A percentile compares a stretch with the other conserved stretches of the same genome.
These are phyloP conservation scores for Polypedilum pembai DNA, from an alignment of 1,140 invertebrate genomes.

Conservation along the genomic window DNA sequence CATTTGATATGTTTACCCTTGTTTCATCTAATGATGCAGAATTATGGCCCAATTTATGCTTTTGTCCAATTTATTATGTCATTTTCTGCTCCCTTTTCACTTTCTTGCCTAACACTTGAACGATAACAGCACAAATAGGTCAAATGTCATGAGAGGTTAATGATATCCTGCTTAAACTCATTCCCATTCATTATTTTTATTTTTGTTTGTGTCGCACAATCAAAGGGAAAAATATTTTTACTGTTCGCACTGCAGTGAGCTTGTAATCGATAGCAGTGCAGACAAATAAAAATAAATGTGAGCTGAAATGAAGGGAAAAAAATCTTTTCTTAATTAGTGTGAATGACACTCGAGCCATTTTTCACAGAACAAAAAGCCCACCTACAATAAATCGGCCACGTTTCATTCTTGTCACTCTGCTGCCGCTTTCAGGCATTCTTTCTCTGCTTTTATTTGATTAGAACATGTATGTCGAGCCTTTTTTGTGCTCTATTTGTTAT, in stretches of 20 bases:
- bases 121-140: not conserved
- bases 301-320: not conserved
- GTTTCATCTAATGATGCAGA: too few relatives aligned
- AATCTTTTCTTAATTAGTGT: slow-evolving; percentile 13
- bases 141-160: slow-evolving; percentile 17
- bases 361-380: not conserved
- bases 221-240: not conserved
- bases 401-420: too few relatives aligned
- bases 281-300: not conserved
- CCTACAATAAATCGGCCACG: too few relatives aligned
- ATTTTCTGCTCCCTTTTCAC: too few relatives aligned
- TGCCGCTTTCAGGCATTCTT: too few relatives aligned
- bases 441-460: not conserved
- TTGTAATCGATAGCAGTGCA: too few relatives aligned
- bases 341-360: not conserved
- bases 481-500: not conserved
- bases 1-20: too few relatives aligned
- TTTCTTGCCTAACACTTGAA: not conserved
- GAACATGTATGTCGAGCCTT: not conserved
- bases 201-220: not conserved
- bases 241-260: not conserved
- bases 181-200: too few relatives aligned
- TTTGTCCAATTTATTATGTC: too few relatives aligned
- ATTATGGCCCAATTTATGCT: too few relatives aligned
- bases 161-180: not conserved